Evolutionary conservation across 2,113 vertebrate genomes (phyloP), one percentile per base, ranked within the genome.

Genomic region (Strix uralensis): DNA sequence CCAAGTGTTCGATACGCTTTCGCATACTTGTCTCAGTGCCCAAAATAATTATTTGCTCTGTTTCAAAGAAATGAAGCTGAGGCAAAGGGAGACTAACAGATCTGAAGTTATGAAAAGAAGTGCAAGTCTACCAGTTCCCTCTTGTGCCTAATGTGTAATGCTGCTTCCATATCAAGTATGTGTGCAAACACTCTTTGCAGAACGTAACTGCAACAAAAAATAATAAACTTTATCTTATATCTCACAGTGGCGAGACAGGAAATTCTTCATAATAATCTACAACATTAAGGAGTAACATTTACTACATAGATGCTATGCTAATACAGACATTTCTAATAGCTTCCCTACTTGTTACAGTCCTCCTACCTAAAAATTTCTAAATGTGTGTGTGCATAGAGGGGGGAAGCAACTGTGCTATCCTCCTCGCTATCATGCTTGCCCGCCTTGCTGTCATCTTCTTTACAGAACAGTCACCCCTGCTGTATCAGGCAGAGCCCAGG

Each of bases 111-210:
- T 7, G 40, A 70, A 6, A 72, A 58, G 51, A 70, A 72, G 7
- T 2, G 11, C 15, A 70, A 25, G 29, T 52, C 54, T 21, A 38
- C 25, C 78, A 63, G 17, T 23, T 70, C 66, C 18, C 26, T 7
- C 13, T 4, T 27, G 21, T 34, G n/a, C 70, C 69, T 47, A 18
- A 49, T 7, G 22, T 44, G 49, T 59, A 69, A 7, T 17, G 34
- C 9, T 6, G 2, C 32, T 40, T 65, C 74, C 15, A 4, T 17
- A 23, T 8, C 66, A 18, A 1, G 0, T 1, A 3, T 7, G 19
- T 20, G 32, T 15, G 13, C 66, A 79, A 82, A 65, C 1, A 13
- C 3, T 40, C 58, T 65, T 27, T 77, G 71, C 23, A 72, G 36
- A 88, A 75, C 72, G 3, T 23, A 82, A 92, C 21, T 42, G 59